These are phyloP conservation scores for Verasper variegatus DNA, from an alignment of 2,113 vertebrate species.

Conservation along the genomic window DNA sequence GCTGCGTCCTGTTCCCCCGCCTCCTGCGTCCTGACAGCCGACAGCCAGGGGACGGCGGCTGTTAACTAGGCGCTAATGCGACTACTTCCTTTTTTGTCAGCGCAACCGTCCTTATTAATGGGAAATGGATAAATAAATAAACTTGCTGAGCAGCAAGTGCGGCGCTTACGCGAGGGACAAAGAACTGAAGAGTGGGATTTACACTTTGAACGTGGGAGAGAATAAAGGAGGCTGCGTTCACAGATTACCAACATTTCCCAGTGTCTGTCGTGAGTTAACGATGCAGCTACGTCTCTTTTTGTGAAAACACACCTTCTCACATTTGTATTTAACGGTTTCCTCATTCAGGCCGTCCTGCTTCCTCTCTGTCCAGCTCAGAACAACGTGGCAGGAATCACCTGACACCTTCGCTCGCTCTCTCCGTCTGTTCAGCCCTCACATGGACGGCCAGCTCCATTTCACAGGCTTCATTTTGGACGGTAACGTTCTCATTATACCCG, in stretches of 20 bases:
- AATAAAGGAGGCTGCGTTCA: constrained; percentile 62
- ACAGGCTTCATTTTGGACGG: constrained; percentile 57
- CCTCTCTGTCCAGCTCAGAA: background rate
- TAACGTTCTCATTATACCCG: constrained; percentile 66
- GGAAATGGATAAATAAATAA: constrained; percentile 77
- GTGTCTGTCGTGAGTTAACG: background rate
- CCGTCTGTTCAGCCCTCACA: constrained; percentile 59
- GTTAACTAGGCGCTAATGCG: constrained; percentile 78
- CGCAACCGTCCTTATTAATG: constrained; percentile 78
- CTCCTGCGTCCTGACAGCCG: constrained; percentile 9
- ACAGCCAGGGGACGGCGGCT: constrained; percentile 60
- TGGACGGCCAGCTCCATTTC: constrained; percentile 51
- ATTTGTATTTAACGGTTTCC: background rate
- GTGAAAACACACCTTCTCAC: background rate
- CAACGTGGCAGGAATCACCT: constrained; percentile 45
- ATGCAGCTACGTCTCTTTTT: background rate
- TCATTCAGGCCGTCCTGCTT: background rate
- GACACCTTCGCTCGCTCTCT: constrained; percentile 43
- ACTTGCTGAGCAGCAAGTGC: constrained; percentile 59
- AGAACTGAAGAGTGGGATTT: constrained; percentile 56
- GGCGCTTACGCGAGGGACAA: constrained; percentile 27
- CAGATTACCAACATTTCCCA: constrained; percentile 12
- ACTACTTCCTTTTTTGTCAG: constrained; percentile 74
- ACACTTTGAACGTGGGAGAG: constrained; percentile 43
- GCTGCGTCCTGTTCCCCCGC: background rate